Percentiles rank a stretch among this genome's conserved stretches.
Conservation (phyloP, 1,140 invertebrate genomes). For the Achatina immaculata region DNA sequence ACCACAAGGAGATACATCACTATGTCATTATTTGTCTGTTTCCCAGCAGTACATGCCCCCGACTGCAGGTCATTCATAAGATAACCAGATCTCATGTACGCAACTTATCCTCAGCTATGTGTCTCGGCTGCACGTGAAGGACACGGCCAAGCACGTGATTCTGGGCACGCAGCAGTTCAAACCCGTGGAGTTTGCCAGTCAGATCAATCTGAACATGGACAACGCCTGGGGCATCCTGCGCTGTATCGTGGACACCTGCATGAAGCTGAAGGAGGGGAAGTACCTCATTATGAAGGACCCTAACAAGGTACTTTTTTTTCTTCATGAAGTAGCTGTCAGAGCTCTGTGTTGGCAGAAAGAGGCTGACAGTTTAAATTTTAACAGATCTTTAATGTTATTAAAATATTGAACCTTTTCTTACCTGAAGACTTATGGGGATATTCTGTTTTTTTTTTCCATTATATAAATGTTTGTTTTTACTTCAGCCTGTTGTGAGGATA, state of each 20-base stretch:
- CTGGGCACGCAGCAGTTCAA: constrained; percentile 98
- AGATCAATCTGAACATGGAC: constrained; percentile 99
- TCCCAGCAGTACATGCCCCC: too few relatives aligned
- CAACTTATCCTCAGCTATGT: constrained; percentile 80
- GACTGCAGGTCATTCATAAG: too few relatives aligned
- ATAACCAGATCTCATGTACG: too few relatives aligned
- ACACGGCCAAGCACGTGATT: constrained; percentile 97
- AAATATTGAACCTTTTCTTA: too few relatives aligned
- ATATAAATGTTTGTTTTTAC: constrained; percentile 47
- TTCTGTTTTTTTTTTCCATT: too few relatives aligned
- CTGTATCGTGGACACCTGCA: constrained; percentile 97
- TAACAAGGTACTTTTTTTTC: constrained; percentile 15
- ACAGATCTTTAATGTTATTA: too few relatives aligned
- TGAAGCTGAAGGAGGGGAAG: constrained; percentile 96
- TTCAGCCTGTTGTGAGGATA: constrained; percentile 88
- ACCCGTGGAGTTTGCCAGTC: constrained; percentile 97
- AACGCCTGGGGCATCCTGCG: constrained; percentile 99
- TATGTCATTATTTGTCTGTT: too few relatives aligned
- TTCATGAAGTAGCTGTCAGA: neutral
- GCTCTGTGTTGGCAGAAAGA: neutral
- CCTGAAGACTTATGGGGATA: too few relatives aligned
- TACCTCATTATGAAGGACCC: constrained; percentile 91
- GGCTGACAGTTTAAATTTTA: too few relatives aligned
- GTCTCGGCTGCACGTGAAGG: constrained; percentile 90
- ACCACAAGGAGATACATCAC: too few relatives aligned